Base-by-base conservation (phyloP, 2,113 vertebrate genomes). In the Indri indri region DNA sequence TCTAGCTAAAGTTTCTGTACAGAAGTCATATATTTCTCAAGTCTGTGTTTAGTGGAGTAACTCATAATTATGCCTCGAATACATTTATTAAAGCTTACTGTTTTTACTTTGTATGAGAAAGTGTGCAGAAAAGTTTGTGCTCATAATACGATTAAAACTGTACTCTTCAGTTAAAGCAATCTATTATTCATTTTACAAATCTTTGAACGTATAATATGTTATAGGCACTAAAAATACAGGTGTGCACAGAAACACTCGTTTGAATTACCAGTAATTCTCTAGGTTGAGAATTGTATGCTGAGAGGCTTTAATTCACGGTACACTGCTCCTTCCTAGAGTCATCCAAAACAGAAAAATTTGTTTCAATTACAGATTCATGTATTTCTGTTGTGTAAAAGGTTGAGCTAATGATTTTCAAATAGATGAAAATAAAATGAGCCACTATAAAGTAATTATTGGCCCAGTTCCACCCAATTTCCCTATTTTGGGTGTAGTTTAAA, bases 401-500 rank as follows among this genome's bases (percentile, higher is more conserved):
- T 89, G 54, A 77, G n/a, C 7, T 66, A 63, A 3, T 90, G 25
- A n/a, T 91, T 91, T 95, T 95, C 71, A 95, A 50, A 40, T 79
- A 92, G 47, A 81, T 73, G n/a, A 90, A 73, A 94, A n/a, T 83
- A 83, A 61, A 12, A 37, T 17, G 34, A 89, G 14, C 57, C 32
- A 61, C 37, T 77, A 16, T 63, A 42, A 83, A 70, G 34, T 82
- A 59, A 66, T 92, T 63, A 40, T 25, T 89, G 27, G 42, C 54
- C 25, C 52, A 89, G 8, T 81, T 97, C 42, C 42, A 70, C 25
- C 12, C 40, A 91, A 34, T 96, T 97, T 87, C 68, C 88, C 96
- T 97, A 17, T 88, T 96, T 50, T 90, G 81, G 87, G 97, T 97
- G n/a, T 89, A 91, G 50, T 95, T 98, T 96, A 5, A 52, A 17